These are phyloP conservation scores for Amblyopsis hoosieri DNA, from an alignment of 2,797 vertebrate species.

Conservation along the genomic window DNA sequence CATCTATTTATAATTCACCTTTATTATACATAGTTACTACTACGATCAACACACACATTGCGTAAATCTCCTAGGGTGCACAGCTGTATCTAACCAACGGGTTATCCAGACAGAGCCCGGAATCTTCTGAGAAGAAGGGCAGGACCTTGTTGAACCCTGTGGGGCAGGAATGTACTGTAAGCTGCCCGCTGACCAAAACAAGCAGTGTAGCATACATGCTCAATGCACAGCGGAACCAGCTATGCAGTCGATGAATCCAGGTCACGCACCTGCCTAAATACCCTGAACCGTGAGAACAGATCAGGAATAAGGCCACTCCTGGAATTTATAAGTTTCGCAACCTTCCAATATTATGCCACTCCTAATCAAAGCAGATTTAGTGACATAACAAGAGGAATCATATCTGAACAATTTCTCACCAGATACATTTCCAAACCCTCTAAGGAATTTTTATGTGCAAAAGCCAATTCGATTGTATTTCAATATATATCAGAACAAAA, in stretches of 20 bases:
- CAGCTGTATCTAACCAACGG: constrained; percentile 39
- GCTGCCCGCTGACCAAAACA: constrained; percentile 54
- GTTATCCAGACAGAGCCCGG: constrained; percentile 56
- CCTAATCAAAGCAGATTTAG: too few species aligned
- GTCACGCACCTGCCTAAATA: constrained; percentile 61
- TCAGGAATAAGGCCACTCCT: background rate
- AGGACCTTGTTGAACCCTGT: constrained; percentile 32
- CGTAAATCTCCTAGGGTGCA: constrained; percentile 5
- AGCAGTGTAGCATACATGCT: constrained; percentile 19
- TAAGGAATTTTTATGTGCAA: background rate
- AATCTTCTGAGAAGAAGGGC: constrained; percentile 39
- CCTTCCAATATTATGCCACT: too few species aligned
- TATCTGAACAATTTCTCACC: background rate
- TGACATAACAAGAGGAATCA: too few species aligned
- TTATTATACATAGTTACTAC: constrained; percentile 22
- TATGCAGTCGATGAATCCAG: constrained; percentile 1
- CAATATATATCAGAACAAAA: background rate
- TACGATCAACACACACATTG: background rate
- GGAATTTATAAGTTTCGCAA: too few species aligned
- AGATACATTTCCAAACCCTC: background rate
- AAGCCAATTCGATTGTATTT: background rate
- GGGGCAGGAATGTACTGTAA: constrained; percentile 58
- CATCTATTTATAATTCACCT: constrained; percentile 14
- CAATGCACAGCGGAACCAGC: background rate
- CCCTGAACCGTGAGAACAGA: background rate